Evolutionary conservation across 1,140 invertebrate species (phyloP), one percentile per base, ranked within the genome.

Genomic region (Heliconius congener): DNA sequence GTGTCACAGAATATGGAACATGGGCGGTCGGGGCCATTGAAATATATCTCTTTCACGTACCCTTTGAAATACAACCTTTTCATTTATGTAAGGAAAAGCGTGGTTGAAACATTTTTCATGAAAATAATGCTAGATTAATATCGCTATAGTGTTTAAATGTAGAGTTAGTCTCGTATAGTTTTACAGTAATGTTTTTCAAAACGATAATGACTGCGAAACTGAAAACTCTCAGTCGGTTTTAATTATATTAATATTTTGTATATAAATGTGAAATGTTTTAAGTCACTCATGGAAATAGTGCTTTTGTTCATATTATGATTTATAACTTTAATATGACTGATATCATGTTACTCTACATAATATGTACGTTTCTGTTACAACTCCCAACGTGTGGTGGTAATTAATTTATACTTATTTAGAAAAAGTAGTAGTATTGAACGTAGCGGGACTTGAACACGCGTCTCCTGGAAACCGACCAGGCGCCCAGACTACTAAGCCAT

Each of bases 21-120:
- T 52, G 42, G 75, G 73, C 78, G 73, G 75, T 75, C 39, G 74
- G 71, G 46, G 27, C 71, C 55, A 80, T 77, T 77, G 55, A 80
- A 80, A 80, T 70, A 71, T 18, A 77, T 77, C 74, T 80, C 79
- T 76, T 80, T 80, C 52, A 72, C 37, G 66, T 80, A 74, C 77
- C 57, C 78, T 80, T 80, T 80, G 79, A 77, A 80, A 77, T 52
- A 30, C 75, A 76, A 80, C 75, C 79, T 80, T 80, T 80, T 80
- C 79, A 80, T 77, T 73, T 78, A 39, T 34, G n/a, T 60, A 50
- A 73, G 71, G 57, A 80, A 80, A 80, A 80, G 9, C 60, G n/a
- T 19, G 55, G 27, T 27, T 75, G 55, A 75, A 79, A 71, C 46
- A 71, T 72, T 71, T 76, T 76, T 11, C 66, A 39, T 76, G 74